Conservation (phyloP, 2,797 vertebrate genomes). For the Chrosomus eos region DNA sequence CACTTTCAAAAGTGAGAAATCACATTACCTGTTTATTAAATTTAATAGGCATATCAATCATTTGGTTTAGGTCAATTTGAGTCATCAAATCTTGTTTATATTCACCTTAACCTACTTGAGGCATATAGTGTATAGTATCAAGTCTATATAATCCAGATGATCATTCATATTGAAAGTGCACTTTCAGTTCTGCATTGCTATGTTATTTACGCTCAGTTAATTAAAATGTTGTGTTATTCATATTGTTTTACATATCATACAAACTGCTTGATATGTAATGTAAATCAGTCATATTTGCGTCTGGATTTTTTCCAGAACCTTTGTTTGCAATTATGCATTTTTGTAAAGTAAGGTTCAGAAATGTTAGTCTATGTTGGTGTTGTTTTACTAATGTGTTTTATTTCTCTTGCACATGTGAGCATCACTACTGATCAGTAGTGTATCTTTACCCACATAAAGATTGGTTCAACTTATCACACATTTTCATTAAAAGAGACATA, state of each 20-base stretch:
- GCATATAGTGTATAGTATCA: neutral
- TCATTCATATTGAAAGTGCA: neutral
- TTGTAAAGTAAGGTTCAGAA: neutral
- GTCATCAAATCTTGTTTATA: neutral
- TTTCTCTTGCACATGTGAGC: neutral
- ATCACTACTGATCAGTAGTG: neutral
- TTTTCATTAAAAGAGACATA: neutral
- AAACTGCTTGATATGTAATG: neutral
- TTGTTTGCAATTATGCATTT: neutral
- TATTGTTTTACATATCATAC: neutral
- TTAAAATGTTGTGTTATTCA: neutral
- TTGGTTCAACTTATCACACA: neutral
- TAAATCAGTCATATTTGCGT: neutral
- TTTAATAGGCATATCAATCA: neutral
- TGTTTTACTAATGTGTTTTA: neutral
- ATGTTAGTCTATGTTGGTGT: neutral
- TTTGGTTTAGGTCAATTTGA: neutral
- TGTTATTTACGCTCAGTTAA: too few relatives aligned
- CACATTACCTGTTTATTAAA: neutral
- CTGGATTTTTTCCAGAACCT: neutral
- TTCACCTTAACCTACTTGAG: neutral
- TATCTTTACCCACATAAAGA: neutral
- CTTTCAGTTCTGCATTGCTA: neutral
- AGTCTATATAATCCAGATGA: neutral
- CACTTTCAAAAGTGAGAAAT: neutral